phyloP scores from a whole-genome alignment of 37 sponge, comb jelly and placozoan genomes.

The Beroe forskalii region DNA sequence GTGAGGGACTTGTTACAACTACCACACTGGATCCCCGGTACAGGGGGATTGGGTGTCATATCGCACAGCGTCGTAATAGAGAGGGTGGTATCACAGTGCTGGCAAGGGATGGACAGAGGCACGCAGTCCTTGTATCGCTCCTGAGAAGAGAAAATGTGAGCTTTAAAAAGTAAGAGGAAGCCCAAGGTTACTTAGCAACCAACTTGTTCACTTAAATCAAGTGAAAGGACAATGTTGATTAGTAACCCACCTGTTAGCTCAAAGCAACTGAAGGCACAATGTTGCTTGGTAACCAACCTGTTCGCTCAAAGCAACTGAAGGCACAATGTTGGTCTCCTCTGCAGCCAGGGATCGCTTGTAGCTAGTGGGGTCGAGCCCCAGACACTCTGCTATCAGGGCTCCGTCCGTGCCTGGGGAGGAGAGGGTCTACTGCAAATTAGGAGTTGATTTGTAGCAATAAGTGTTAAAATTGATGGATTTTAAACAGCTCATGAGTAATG shows the following conservation, averaged over 20 bases:
- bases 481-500: too few relatives aligned
- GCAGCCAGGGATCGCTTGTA: slow-evolving; percentile 30
- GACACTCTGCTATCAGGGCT: slow-evolving; percentile 81
- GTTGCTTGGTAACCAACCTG: not conserved
- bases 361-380: slow-evolving; percentile 68
- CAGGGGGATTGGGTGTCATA: not conserved
- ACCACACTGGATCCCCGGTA: not conserved
- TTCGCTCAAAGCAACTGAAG: not conserved
- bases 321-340: not conserved
- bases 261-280: not conserved
- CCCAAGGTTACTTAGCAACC: too few relatives aligned
- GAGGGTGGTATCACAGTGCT: slow-evolving; percentile 32
- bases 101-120: slow-evolving; percentile 36
- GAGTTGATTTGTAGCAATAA: too few relatives aligned
- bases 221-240: too few relatives aligned
- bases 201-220: too few relatives aligned
- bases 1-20: slow-evolving; percentile 28
- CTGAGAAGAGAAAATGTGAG: too few relatives aligned
- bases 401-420: too few relatives aligned
- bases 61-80: slow-evolving; percentile 35
- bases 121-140: slow-evolving; percentile 54
- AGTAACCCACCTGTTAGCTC: too few relatives aligned
- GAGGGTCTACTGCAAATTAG: too few relatives aligned
- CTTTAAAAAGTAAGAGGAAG: too few relatives aligned
- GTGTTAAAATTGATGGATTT: too few relatives aligned